phyloP scores from a whole-genome alignment of 37 sponge, comb jelly and placozoan genomes.

The Theonella swinhoei region DNA sequence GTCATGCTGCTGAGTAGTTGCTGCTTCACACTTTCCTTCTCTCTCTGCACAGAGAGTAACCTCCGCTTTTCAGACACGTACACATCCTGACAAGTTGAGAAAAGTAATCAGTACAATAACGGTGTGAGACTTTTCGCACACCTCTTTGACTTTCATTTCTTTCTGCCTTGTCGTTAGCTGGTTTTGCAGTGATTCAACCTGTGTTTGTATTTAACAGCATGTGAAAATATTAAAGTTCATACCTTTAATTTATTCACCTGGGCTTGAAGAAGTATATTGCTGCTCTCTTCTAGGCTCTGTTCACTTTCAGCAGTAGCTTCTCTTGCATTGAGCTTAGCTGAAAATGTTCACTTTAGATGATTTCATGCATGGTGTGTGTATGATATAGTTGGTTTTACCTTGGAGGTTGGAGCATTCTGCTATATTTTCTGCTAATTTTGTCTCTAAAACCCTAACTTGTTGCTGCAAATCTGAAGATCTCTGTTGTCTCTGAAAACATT shows the following conservation, averaged over 20 bases:
- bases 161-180: not conserved
- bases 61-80: not conserved
- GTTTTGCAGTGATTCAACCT: not conserved
- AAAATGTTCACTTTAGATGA: no score
- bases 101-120: not conserved
- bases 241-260: conserved; percentile 1
- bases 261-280: not conserved
- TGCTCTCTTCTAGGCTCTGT: conserved; percentile 4
- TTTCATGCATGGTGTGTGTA: no score
- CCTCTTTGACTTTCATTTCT: not conserved
- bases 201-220: no score
- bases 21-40: no score
- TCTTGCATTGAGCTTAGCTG: not conserved
- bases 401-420: not conserved
- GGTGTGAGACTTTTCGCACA: no score
- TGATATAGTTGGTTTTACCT: no score
- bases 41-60: not conserved
- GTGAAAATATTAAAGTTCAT: no score
- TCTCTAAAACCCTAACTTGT: not conserved
- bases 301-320: not conserved
- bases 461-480: no score
- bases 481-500: not conserved
- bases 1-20: not conserved
- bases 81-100: not conserved
- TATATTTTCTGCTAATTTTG: not conserved